Conservation (phyloP, 92 coral and sea anemone genomes). For the Nematostella vectensis region DNA sequence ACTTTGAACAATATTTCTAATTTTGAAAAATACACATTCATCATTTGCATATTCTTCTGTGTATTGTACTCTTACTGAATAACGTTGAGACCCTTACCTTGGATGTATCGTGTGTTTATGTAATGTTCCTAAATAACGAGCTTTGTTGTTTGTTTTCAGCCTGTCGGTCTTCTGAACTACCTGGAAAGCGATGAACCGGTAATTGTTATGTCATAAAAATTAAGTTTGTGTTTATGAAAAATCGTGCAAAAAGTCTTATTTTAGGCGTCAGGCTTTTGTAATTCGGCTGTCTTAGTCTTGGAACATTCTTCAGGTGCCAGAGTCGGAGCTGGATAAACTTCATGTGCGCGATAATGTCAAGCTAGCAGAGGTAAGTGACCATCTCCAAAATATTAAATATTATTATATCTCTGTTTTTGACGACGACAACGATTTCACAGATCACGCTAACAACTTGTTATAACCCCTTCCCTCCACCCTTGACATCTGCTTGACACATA, state of each 20-base stretch:
- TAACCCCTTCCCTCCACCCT: too few relatives aligned
- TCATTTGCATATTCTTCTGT: conserved; percentile 2
- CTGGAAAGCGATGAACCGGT: conserved; percentile 81
- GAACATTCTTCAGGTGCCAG: conserved; percentile 59
- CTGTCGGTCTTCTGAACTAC: conserved; percentile 75
- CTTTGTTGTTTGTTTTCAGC: conserved; percentile 47
- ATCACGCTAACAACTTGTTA: too few relatives aligned
- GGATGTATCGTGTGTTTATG: neutral
- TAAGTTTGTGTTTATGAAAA: neutral
- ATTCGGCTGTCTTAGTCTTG: too few relatives aligned
- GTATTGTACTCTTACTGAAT: neutral
- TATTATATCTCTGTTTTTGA: too few relatives aligned
- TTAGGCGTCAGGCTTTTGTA: too few relatives aligned
- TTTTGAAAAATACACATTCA: neutral
- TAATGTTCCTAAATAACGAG: too few relatives aligned
- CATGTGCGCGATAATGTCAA: conserved; percentile 87
- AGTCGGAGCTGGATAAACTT: conserved; percentile 69
- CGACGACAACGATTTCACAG: too few relatives aligned
- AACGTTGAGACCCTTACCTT: neutral
- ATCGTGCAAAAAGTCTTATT: too few relatives aligned
- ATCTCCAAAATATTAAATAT: neutral
- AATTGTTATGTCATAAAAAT: neutral
- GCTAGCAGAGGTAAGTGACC: conserved; percentile 83
- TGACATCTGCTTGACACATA: too few relatives aligned
- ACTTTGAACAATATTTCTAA: neutral